A percentile compares a stretch with the other conserved stretches of the same genome.
phyloP scores from a whole-genome alignment of 2,113 vertebrate genomes.

The Spea bombifrons region DNA sequence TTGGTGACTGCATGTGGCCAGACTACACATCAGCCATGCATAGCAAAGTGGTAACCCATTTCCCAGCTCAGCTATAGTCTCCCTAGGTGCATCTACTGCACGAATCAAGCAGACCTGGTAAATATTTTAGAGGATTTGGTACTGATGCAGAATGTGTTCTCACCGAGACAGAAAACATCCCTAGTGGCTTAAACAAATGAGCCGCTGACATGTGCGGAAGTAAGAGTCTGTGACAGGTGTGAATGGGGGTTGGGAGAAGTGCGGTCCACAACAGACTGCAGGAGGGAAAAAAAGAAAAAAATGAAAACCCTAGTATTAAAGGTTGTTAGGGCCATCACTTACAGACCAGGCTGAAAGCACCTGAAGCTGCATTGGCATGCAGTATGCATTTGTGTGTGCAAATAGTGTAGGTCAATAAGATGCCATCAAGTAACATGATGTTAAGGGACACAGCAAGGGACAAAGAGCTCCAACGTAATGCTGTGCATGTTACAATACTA shows the following conservation, averaged over 20 bases:
- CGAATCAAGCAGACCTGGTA: slow-evolving; percentile 1
- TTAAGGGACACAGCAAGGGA: too few relatives aligned
- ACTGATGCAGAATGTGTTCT: slow-evolving; percentile 19
- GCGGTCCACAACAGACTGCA: too few relatives aligned
- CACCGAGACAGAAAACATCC: slow-evolving; percentile 11
- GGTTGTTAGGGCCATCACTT: neutral
- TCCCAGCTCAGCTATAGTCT: neutral
- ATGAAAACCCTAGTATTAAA: neutral
- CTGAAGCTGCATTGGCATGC: too few relatives aligned
- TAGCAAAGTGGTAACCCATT: neutral
- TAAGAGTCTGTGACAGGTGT: slow-evolving; percentile 9
- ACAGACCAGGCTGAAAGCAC: too few relatives aligned
- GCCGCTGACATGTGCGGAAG: slow-evolving; percentile 10
- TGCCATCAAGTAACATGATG: too few relatives aligned
- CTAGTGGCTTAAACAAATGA: slow-evolving; percentile 19
- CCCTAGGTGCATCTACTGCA: slow-evolving; percentile 1
- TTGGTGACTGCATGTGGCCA: neutral
- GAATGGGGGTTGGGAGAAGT: neutral
- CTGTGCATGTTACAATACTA: too few relatives aligned
- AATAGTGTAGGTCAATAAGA: too few relatives aligned
- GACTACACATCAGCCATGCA: neutral
- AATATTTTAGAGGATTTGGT: slow-evolving; percentile 14
- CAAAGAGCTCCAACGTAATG: too few relatives aligned
- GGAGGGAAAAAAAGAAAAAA: neutral
- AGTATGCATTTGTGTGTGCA: too few relatives aligned